Evolutionary conservation across 2,113 vertebrate genomes (phyloP), one percentile per base, ranked within the genome.

Genomic region (Oreocharis arfaki): DNA sequence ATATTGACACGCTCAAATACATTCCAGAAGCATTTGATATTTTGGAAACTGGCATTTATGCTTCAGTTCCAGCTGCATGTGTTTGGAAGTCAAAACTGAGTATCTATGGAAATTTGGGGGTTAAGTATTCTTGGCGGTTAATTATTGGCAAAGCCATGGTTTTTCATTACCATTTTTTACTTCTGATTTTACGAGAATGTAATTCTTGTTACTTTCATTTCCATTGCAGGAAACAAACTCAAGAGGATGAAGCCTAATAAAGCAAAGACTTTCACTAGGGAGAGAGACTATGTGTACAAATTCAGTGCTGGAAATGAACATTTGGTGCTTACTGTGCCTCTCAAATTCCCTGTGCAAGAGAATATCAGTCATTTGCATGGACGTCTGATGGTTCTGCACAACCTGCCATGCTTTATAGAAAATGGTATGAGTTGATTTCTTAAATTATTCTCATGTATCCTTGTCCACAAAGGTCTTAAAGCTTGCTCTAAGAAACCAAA

Each of bases 351-450:
- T 19, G 96, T 99, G 50, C 97, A 98, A 35, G 99, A 99, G 78
- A 99, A 99, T 76, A 95, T 98, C 89, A 98, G 83, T 94, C 98
- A 99, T 92, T 97, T 99, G 19, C 99, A 99, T 10, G 99, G 99
- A 39, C 98, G 99, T 18, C 97, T 99, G 42, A 98, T 99, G 98
- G 97, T 99, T 75, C 98, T 99, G 8, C 99, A 99, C 89, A 98
- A 96, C 90, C 98, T 99, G 55, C 99, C 99, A 1, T 99, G 99
- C 93, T 99, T 99, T 77, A 96, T 99, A 93, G 99, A 99, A 96
- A 97, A 98, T 39, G 99, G 99, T 99, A 96, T 98, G 97, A 61
- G 37, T 9, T 39, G 10, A 5, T 75, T 77, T 71, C 50, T 60
- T 84, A 55, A 56, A 65, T 67, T 82, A 42, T 3, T 70, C 15